Evolutionary conservation across 2,113 vertebrate species (phyloP).

Genomic region (Tauraco erythrolophus): DNA sequence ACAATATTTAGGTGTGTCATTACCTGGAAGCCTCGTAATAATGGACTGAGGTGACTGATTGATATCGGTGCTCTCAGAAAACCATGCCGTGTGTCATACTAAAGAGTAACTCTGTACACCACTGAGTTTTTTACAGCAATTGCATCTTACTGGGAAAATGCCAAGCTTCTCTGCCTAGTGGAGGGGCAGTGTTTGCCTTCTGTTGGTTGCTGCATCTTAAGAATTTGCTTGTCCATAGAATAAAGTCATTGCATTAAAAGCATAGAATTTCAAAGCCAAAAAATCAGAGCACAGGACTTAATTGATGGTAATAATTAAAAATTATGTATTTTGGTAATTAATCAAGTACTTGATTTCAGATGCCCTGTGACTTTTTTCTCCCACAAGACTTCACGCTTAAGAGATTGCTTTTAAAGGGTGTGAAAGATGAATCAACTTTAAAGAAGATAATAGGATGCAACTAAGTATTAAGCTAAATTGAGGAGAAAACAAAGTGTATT

Average conservation of each 20-base stretch:
- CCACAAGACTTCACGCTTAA: neutral
- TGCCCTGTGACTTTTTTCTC: neutral
- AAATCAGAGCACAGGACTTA: neutral
- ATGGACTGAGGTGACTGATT: neutral
- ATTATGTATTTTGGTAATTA: neutral
- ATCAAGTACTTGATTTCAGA: neutral
- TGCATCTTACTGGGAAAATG: neutral
- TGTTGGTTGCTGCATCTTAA: neutral
- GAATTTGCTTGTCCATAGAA: neutral
- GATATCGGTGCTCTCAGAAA: neutral
- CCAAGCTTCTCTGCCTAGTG: neutral
- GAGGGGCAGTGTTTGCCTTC: neutral
- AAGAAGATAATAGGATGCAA: neutral
- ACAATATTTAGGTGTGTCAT: neutral
- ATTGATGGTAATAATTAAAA: neutral
- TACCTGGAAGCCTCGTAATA: neutral
- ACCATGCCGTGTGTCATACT: neutral
- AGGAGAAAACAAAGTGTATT: neutral
- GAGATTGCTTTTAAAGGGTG: neutral
- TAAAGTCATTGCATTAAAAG: neutral
- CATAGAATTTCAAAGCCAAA: neutral
- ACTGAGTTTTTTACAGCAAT: neutral
- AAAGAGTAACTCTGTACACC: neutral
- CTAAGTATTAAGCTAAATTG: neutral
- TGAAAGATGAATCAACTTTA: neutral